A percentile compares a stretch with the other conserved stretches of the same genome.
Evolutionary conservation across 1,140 invertebrate genomes (phyloP).

Genomic region (Acromyrmex echinatior): DNA sequence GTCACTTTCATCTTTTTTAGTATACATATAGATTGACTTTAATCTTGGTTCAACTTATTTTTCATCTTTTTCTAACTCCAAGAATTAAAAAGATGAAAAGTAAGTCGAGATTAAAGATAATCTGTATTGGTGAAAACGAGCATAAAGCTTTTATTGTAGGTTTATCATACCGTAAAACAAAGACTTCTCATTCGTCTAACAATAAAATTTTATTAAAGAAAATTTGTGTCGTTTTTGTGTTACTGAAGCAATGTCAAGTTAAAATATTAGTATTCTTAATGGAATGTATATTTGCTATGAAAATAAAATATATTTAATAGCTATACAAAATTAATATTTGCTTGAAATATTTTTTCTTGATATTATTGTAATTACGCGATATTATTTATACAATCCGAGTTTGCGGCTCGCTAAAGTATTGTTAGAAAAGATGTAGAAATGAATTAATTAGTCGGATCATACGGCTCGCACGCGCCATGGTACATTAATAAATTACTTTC

Average conservation of each 20-base stretch:
- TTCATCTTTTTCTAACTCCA: too few relatives aligned
- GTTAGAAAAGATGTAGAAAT: conserved; percentile 18
- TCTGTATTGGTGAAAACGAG: too few relatives aligned
- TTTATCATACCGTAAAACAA: background rate
- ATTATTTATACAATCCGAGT: background rate
- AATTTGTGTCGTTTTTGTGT: background rate
- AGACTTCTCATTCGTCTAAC: background rate
- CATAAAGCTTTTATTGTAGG: background rate
- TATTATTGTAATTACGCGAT: background rate
- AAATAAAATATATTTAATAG: background rate
- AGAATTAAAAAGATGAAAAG: too few relatives aligned
- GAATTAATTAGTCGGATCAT: conserved; percentile 50
- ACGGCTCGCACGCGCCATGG: conserved; percentile 7
- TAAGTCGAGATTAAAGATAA: too few relatives aligned
- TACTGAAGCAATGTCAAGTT: background rate
- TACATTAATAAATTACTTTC: conserved; percentile 56
- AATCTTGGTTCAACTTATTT: too few relatives aligned
- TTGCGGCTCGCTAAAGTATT: conserved; percentile 5
- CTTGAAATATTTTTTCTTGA: background rate
- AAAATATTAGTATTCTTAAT: background rate
- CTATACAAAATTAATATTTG: conserved; percentile 14
- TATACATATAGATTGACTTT: too few relatives aligned
- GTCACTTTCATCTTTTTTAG: too few relatives aligned
- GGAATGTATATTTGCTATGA: background rate
- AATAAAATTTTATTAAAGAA: background rate